Conservation (phyloP, 2,113 vertebrate genomes). For the Papio anubis region DNA sequence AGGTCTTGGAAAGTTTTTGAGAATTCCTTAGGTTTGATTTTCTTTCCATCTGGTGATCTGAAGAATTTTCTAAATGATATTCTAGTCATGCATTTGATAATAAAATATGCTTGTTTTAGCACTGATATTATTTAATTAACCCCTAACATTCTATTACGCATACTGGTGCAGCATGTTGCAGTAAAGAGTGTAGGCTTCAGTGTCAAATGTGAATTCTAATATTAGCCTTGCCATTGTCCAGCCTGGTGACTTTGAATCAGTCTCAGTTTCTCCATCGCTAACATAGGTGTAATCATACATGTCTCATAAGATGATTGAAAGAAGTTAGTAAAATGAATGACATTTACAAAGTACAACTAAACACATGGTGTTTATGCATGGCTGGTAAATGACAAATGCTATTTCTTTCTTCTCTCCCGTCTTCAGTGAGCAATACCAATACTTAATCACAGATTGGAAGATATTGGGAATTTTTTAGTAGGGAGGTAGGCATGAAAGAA, state of each 20-base stretch:
- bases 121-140: slow-evolving; percentile 20
- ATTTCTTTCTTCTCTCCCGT: not conserved
- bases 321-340: slow-evolving; percentile 1
- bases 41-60: slow-evolving; percentile 44
- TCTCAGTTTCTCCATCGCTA: slow-evolving; percentile 7
- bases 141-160: not conserved
- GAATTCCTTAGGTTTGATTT: slow-evolving; percentile 35
- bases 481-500: not conserved
- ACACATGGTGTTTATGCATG: not conserved
- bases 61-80: slow-evolving; percentile 51
- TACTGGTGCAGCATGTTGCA: not conserved
- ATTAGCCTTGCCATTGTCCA: not conserved
- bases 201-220: not conserved
- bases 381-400: not conserved
- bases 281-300: not conserved
- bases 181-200: not conserved
- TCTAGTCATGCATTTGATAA: slow-evolving; percentile 29
- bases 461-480: not conserved
- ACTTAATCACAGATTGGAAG: not conserved
- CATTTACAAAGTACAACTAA: not conserved
- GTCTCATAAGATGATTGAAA: not conserved
- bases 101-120: slow-evolving; percentile 45
- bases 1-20: slow-evolving; percentile 19
- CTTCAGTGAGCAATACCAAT: not conserved
- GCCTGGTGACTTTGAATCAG: not conserved